phyloP scores from a whole-genome alignment of 2,113 vertebrate species.

The Mustela nigripes region DNA sequence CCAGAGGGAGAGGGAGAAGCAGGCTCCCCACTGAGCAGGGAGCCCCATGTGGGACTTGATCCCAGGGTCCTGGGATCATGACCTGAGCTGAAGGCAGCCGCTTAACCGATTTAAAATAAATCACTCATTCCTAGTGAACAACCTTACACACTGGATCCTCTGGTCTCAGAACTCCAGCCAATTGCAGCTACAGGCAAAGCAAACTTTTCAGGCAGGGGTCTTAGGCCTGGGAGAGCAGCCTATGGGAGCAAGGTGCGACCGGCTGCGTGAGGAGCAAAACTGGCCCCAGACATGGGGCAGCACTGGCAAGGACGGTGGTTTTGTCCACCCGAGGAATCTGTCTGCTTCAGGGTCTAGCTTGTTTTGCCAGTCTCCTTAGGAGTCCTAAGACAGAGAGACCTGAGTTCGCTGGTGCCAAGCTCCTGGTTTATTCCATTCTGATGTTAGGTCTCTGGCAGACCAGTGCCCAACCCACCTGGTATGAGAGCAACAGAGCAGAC shows the following conservation, averaged over 20 bases:
- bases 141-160: neutral
- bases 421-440: neutral
- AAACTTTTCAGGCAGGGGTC: neutral
- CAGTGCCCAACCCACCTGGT: neutral
- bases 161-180: neutral
- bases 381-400: neutral
- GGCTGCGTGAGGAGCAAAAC: neutral
- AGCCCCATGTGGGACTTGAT: too few species aligned
- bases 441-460: neutral
- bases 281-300: neutral
- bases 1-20: too few species aligned
- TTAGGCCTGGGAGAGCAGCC: neutral
- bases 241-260: neutral
- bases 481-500: neutral
- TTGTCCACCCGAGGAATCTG: neutral
- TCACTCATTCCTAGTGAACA: neutral
- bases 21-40: too few species aligned
- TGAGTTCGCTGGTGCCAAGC: neutral
- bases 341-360: neutral
- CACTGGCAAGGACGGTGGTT: too few species aligned
- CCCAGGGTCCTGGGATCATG: too few species aligned
- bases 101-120: neutral
- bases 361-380: neutral
- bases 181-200: neutral
- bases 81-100: too few species aligned